Percentiles rank a stretch among this genome's conserved stretches.
Conservation (phyloP, 1,140 invertebrate species). For the Dreissena rostriformis region DNA sequence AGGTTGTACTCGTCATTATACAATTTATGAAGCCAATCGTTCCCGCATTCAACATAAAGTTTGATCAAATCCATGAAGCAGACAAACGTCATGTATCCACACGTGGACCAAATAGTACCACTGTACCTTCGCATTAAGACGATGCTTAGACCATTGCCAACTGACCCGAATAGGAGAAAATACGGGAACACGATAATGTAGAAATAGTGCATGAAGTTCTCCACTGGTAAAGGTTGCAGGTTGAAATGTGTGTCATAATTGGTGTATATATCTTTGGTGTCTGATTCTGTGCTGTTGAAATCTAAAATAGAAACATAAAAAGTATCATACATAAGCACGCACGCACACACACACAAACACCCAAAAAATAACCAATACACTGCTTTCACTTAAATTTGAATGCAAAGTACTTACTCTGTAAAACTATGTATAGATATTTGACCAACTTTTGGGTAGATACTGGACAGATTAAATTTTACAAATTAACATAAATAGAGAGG, state of each 20-base stretch:
- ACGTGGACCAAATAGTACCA: slow-evolving; percentile 75
- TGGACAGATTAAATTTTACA: too few relatives aligned
- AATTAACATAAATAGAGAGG: too few relatives aligned
- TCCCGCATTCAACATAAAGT: slow-evolving; percentile 76
- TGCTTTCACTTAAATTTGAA: too few relatives aligned
- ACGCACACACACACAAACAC: too few relatives aligned
- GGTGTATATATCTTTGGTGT: too few relatives aligned
- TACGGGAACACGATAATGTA: slow-evolving; percentile 68
- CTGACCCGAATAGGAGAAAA: slow-evolving; percentile 73
- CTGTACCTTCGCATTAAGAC: slow-evolving; percentile 70
- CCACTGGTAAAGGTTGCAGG: slow-evolving; percentile 13
- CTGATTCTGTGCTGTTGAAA: too few relatives aligned
- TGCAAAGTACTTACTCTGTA: too few relatives aligned
- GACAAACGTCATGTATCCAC: slow-evolving; percentile 76
- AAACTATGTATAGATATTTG: too few relatives aligned
- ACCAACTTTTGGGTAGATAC: too few relatives aligned
- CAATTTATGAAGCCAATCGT: slow-evolving; percentile 69
- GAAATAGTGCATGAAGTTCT: slow-evolving; percentile 48
- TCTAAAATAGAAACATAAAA: too few relatives aligned
- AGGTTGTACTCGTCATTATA: slow-evolving; percentile 58
- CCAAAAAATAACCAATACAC: too few relatives aligned
- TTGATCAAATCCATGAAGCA: slow-evolving; percentile 71
- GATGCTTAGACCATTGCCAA: slow-evolving; percentile 73
- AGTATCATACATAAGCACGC: too few relatives aligned
- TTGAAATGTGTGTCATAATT: not conserved